Percentiles rank a stretch among this genome's conserved stretches.
Conservation (phyloP, 92 coral and sea anemone species). For the Plumapathes pennacea region DNA sequence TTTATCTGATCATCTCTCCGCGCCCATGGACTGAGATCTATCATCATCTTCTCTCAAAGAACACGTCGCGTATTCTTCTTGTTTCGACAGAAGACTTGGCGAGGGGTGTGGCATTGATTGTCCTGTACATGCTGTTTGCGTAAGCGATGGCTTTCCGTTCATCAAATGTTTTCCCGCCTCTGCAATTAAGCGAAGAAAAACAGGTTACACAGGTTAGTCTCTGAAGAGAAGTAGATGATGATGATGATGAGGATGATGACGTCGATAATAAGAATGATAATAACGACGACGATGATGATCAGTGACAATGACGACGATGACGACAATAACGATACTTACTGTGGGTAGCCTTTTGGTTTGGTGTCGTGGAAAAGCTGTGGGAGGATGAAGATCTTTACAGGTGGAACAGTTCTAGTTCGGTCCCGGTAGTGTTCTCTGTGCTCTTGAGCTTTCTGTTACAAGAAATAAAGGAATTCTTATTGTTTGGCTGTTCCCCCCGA, state of each 20-base stretch:
- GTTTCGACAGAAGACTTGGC: constrained; percentile 68
- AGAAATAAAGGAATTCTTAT: not conserved
- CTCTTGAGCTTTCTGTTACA: constrained; percentile 69
- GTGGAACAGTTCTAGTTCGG: constrained; percentile 81
- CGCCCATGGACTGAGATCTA: no score
- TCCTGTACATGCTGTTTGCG: constrained; percentile 63
- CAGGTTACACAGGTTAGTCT: not conserved
- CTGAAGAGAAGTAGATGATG: no score
- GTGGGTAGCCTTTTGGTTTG: constrained; percentile 38
- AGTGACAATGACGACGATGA: no score
- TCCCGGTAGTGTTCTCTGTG: constrained; percentile 91
- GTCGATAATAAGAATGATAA: no score
- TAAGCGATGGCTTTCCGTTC: constrained; percentile 68
- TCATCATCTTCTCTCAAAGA: constrained; percentile 82
- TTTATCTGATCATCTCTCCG: no score
- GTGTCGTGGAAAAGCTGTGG: constrained; percentile 75
- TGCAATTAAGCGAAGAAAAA: constrained; percentile 8
- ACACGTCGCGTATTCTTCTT: constrained; percentile 75
- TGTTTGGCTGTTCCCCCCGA: not conserved
- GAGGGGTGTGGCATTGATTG: constrained; percentile 56
- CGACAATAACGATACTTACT: constrained; percentile 33
- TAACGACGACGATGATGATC: no score
- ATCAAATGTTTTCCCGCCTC: constrained; percentile 45
- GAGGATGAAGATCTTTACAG: constrained; percentile 70
- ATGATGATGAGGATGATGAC: no score